These are phyloP conservation scores for Drosophila planitibia DNA, from an alignment of 2,888 invertebrate species.

Conservation along the genomic window DNA sequence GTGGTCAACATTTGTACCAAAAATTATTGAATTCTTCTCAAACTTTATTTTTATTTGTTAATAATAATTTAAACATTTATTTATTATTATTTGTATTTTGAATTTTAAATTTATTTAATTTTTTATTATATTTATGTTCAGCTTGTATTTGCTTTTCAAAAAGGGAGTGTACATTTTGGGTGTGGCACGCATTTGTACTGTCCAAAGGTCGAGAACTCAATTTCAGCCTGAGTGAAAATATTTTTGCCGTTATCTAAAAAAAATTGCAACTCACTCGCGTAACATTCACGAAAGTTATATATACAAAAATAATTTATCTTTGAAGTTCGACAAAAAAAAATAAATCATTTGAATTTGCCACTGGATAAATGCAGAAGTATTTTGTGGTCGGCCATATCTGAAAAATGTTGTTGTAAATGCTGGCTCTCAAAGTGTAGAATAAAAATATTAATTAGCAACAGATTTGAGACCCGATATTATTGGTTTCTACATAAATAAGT, in stretches of 20 bases:
- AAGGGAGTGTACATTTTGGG: background rate
- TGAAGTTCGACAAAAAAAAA: background rate
- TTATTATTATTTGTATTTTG: background rate
- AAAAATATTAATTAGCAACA: background rate
- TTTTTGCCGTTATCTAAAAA: background rate
- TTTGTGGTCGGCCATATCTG: background rate
- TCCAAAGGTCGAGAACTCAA: background rate
- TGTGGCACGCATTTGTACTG: background rate
- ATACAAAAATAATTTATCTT: too few relatives aligned
- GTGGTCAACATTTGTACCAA: background rate
- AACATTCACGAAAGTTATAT: background rate
- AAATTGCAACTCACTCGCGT: too few relatives aligned
- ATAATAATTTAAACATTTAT: background rate
- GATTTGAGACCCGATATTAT: background rate
- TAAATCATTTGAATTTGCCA: background rate
- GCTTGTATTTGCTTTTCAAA: background rate
- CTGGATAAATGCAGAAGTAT: background rate
- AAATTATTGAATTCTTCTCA: background rate
- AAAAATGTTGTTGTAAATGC: background rate
- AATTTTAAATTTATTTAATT: background rate
- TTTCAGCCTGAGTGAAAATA: background rate
- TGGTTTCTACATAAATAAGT: background rate
- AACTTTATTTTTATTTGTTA: background rate
- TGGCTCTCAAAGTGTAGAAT: background rate
- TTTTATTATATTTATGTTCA: background rate